These are phyloP conservation scores for Phenganax marumi DNA, from an alignment of 92 coral and sea anemone species.

Conservation along the genomic window DNA sequence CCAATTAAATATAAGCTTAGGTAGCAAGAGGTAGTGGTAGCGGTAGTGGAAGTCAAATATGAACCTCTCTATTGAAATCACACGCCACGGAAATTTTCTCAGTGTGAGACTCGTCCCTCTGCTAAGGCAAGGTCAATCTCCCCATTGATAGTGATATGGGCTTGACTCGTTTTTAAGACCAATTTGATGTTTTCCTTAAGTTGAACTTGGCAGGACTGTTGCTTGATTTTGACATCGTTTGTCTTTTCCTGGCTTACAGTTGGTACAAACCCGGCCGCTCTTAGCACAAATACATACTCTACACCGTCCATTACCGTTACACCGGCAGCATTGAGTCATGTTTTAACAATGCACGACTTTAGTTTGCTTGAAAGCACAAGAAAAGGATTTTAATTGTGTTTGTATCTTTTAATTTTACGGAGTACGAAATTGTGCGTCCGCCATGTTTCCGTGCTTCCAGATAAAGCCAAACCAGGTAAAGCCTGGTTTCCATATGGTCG, in stretches of 20 bases:
- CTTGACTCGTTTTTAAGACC: neutral
- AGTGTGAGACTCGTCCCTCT: no score
- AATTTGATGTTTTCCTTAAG: neutral
- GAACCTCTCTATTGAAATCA: no score
- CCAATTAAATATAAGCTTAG: no score
- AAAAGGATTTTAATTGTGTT: neutral
- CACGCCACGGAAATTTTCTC: no score
- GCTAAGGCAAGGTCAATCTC: no score
- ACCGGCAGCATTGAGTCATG: conserved; percentile 25
- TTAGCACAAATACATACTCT: conserved; percentile 10
- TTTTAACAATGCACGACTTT: neutral
- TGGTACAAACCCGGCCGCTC: conserved; percentile 5
- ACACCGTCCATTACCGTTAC: conserved; percentile 18
- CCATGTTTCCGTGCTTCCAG: conserved; percentile 7
- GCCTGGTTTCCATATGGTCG: no score
- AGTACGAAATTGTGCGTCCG: neutral
- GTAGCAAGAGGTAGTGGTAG: no score
- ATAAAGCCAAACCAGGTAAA: no score
- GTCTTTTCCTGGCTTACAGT: conserved; percentile 7
- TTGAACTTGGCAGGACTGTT: neutral
- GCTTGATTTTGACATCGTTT: conserved; percentile 8
- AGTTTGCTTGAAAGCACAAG: neutral
- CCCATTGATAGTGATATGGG: no score
- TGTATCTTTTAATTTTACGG: neutral
- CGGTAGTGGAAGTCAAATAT: no score